A percentile compares a stretch with the other conserved stretches of the same genome.
phyloP scores from a whole-genome alignment of 2,113 vertebrate species.

The Anseranas semipalmata region DNA sequence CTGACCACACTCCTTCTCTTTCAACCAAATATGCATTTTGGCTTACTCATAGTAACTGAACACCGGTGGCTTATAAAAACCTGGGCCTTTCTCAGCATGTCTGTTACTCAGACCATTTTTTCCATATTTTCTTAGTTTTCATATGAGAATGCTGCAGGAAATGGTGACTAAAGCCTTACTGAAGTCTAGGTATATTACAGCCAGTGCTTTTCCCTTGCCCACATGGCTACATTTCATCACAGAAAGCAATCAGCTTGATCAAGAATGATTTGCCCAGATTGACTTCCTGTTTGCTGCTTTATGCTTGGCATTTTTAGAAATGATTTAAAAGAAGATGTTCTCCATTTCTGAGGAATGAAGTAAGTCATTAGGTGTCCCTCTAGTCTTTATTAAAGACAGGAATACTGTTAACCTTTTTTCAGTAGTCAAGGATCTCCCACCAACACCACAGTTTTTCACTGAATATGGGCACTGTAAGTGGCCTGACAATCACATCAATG shows the following conservation, averaged over 20 bases:
- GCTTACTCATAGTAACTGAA: background rate
- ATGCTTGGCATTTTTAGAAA: background rate
- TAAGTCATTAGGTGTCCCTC: background rate
- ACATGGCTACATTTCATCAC: background rate
- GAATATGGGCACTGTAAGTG: background rate
- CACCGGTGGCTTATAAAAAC: background rate
- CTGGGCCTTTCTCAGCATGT: background rate
- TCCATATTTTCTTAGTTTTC: background rate
- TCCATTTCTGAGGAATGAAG: background rate
- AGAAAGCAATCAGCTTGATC: background rate
- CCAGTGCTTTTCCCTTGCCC: background rate
- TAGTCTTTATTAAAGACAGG: background rate
- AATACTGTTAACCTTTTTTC: background rate
- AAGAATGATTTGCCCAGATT: background rate
- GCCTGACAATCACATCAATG: background rate
- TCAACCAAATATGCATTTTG: background rate
- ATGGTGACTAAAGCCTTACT: background rate
- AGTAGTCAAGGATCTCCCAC: background rate
- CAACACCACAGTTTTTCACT: background rate
- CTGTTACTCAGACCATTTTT: background rate
- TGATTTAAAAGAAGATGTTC: background rate
- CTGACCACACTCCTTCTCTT: background rate
- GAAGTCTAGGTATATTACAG: background rate
- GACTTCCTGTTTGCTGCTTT: background rate
- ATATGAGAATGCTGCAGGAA: background rate